Evolutionary conservation across 2,888 invertebrate species (phyloP).

Genomic region (Lissonota sp.): DNA sequence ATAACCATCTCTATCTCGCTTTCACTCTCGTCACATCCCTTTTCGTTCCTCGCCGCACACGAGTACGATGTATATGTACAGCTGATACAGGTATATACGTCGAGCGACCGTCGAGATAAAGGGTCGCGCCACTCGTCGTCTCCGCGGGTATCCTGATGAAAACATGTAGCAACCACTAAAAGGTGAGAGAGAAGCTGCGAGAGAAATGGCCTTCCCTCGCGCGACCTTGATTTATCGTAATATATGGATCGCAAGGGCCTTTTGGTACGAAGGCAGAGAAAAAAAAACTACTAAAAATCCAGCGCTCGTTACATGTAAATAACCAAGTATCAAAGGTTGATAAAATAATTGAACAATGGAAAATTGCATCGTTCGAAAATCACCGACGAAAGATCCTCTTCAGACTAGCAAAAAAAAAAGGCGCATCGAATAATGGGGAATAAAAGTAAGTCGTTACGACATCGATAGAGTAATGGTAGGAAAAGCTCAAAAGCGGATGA

Average conservation of each 20-base stretch:
- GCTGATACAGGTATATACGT: slow-evolving; percentile 60
- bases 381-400: no score
- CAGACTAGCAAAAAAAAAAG: no score
- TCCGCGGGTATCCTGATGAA: slow-evolving; percentile 54
- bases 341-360: no score
- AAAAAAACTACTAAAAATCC: background rate
- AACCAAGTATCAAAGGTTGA: no score
- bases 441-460: background rate
- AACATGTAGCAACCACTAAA: slow-evolving; percentile 49
- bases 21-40: slow-evolving; percentile 17
- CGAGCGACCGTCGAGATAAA: slow-evolving; percentile 49
- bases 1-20: slow-evolving; percentile 26
- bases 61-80: slow-evolving; percentile 36
- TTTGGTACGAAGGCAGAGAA: background rate
- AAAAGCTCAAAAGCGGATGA: slow-evolving; percentile 15
- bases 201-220: background rate
- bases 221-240: background rate
- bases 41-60: slow-evolving; percentile 21
- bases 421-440: background rate
- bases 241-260: background rate
- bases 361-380: no score
- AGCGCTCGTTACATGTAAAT: no score
- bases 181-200: slow-evolving; percentile 30
- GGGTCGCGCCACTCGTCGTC: slow-evolving; percentile 50
- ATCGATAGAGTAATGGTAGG: background rate